Evolutionary conservation across 2,113 vertebrate species (phyloP), one percentile per base, ranked within the genome.

Genomic region (Elanoides forficatus): DNA sequence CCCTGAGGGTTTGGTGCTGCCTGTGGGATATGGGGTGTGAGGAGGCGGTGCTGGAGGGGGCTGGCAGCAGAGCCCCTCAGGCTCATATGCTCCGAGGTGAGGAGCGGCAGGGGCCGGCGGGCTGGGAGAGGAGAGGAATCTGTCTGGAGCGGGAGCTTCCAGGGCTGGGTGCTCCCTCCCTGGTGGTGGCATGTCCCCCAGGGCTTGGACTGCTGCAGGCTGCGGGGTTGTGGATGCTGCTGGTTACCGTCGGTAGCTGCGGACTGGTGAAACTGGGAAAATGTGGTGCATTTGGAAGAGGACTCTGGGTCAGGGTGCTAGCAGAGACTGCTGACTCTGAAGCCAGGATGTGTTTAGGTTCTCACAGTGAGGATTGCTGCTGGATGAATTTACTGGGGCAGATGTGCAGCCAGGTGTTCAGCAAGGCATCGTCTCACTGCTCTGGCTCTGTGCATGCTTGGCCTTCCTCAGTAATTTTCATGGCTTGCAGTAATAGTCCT

Each of bases 71-170:
- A 75, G 38, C 42, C 36, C 42, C 16, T 11, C 0, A 4, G 72
- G 60, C 29, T 70, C 2, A 0, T 0, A 8, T 45, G n/a, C 22
- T 45, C 80, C 0, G 4, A 26, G 52, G 34, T 1, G 2, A 34
- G 58, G 10, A 27, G 58, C 1, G 2, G 50, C 52, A 59, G 82
- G 25, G 26, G 15, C 30, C 4, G 2, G 17, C 3, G 17, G 74
- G 63, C 42, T 45, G 55, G 40, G 27, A 52, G 36, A 27, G 25
- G 8, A 25, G 15, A 4, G n/a, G 29, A 22, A 7, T 2, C 38
- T 42, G 36, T 4, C 34, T 17, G 63, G n/a, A 86, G 53, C 3
- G 1, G 55, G 43, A 5, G 6, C 27, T 47, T 19, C 38, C 56
- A 4, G 55, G 27, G 48, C 63, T 53, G 56, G 50, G 13, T 13